Evolutionary conservation across 1,140 invertebrate genomes (phyloP).

Genomic region (Solen grandis): DNA sequence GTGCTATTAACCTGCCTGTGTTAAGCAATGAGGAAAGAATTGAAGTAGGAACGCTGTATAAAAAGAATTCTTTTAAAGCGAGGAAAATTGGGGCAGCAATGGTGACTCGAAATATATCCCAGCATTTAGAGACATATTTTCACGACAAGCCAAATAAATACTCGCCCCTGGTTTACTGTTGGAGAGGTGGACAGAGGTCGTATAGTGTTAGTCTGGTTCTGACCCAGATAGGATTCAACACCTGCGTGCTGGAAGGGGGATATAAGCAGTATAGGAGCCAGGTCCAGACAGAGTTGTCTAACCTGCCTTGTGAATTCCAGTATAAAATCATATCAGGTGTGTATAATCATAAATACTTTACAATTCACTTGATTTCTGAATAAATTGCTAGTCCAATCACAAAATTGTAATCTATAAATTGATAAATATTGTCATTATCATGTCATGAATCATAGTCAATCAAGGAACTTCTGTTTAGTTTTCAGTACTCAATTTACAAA

Average conservation of each 20-base stretch:
- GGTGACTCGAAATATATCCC: constrained; percentile 51
- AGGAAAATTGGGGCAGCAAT: constrained; percentile 58
- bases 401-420: too few relatives aligned
- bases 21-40: constrained; percentile 47
- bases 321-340: constrained; percentile 59
- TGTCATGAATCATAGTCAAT: too few relatives aligned
- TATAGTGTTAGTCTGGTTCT: constrained; percentile 56
- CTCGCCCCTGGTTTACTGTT: constrained; percentile 61
- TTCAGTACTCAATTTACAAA: too few relatives aligned
- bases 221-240: constrained; percentile 59
- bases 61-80: constrained; percentile 47
- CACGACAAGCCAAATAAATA: constrained; percentile 38
- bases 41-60: constrained; percentile 51
- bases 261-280: constrained; percentile 55
- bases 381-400: too few relatives aligned
- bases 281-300: constrained; percentile 40
- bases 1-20: constrained; percentile 59
- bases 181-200: constrained; percentile 62
- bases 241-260: constrained; percentile 51
- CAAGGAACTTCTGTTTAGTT: too few relatives aligned
- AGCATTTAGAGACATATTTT: constrained; percentile 55
- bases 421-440: too few relatives aligned
- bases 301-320: constrained; percentile 42
- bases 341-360: too few relatives aligned
- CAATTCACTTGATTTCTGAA: too few relatives aligned